A percentile compares a stretch with the other conserved stretches of the same genome.
These are phyloP conservation scores for Zaprionus africanus DNA, from an alignment of 1,140 invertebrate genomes.

Conservation along the genomic window DNA sequence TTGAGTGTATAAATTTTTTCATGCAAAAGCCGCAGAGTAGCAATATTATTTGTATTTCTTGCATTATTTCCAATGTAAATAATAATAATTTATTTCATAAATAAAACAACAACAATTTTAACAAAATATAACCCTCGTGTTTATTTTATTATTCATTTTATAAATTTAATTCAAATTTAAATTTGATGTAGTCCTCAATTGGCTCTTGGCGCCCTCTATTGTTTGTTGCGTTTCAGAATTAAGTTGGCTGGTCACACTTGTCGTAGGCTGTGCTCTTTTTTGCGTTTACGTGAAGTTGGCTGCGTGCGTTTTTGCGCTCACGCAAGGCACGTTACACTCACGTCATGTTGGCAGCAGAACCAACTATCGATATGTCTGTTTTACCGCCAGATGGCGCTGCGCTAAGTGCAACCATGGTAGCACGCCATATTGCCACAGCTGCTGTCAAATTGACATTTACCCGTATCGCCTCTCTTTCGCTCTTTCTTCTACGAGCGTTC, in stretches of 20 bases:
- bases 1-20: conserved; percentile 54
- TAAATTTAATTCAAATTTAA: neutral
- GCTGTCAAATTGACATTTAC: conserved; percentile 57
- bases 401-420: conserved; percentile 38
- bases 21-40: conserved; percentile 55
- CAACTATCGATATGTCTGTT: conserved; percentile 18
- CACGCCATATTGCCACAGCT: conserved; percentile 54
- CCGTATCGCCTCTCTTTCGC: conserved; percentile 49
- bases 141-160: neutral
- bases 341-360: neutral
- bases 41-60: conserved; percentile 80
- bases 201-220: neutral
- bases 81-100: conserved; percentile 83
- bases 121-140: conserved; percentile 31
- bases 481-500: conserved; percentile 81
- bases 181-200: neutral
- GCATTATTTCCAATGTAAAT: conserved; percentile 81
- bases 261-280: neutral
- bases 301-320: neutral
- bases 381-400: conserved; percentile 6
- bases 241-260: neutral
- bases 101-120: conserved; percentile 75
- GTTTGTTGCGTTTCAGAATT: neutral
- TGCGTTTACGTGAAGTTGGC: conserved; percentile 16
- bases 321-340: neutral